A percentile compares a stretch with the other conserved stretches of the same genome.
Conservation (phyloP, 2,113 vertebrate genomes). For the Pterocles burchelli region DNA sequence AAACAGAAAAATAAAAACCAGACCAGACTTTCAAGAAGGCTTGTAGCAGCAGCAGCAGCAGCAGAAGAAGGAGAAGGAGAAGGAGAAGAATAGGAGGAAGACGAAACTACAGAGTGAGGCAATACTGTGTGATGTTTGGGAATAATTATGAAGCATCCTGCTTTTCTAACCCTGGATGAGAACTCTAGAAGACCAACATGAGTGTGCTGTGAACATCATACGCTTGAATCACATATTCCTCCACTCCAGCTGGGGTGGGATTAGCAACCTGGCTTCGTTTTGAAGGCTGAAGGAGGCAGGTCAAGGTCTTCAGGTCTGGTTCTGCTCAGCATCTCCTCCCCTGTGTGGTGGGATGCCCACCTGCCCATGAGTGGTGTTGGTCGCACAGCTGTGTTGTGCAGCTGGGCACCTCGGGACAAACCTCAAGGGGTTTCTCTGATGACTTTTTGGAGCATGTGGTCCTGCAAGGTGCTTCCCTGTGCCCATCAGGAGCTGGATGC, state of each 20-base stretch:
- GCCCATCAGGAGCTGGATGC: background rate
- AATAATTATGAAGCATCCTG: background rate
- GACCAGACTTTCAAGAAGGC: background rate
- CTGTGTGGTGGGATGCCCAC: fast-evolving
- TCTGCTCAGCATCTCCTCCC: background rate
- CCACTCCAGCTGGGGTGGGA: background rate
- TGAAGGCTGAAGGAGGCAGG: background rate
- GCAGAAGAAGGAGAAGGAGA: background rate
- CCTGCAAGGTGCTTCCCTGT: background rate
- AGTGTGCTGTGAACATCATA: background rate
- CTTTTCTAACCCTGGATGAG: background rate
- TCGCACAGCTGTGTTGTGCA: background rate
- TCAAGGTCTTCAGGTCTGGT: background rate
- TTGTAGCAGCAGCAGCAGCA: background rate
- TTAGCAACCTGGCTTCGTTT: background rate
- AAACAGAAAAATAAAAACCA: background rate
- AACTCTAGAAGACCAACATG: background rate
- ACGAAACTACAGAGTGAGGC: background rate
- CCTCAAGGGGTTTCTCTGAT: background rate
- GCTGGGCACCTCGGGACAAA: background rate
- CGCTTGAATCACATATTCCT: background rate
- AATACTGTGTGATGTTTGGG: background rate
- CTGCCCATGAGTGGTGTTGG: background rate
- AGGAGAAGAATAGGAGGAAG: background rate
- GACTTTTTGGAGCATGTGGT: background rate